Conservation (phyloP, 2,113 vertebrate genomes). For the Tenebrosternarchus preto region DNA sequence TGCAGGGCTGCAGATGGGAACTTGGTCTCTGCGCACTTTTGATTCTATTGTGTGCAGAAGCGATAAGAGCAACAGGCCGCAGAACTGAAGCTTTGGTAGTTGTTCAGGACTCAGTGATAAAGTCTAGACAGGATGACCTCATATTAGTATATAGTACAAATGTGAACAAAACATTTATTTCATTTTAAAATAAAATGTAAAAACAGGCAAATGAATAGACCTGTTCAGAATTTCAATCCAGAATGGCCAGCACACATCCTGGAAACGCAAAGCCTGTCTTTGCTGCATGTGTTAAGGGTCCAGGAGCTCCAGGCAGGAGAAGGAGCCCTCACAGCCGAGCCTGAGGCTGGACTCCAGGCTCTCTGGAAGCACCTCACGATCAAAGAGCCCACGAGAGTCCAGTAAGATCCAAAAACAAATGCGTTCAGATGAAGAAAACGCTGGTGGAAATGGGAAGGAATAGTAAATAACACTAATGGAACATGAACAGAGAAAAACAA, state of each 20-base stretch:
- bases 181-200: no score
- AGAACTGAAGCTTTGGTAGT: background rate
- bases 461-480: background rate
- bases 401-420: no score
- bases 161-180: background rate
- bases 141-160: background rate
- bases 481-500: background rate
- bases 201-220: background rate
- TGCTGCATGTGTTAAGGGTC: no score
- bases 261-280: no score
- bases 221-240: background rate
- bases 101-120: background rate
- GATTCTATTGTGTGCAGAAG: background rate
- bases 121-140: background rate
- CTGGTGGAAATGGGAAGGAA: no score
- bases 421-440: no score
- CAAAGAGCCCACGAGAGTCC: no score
- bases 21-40: slow-evolving; percentile 19
- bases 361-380: no score
- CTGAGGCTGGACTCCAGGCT: no score
- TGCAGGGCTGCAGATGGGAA: background rate
- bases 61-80: background rate
- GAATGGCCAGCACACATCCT: no score
- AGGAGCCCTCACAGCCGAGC: no score
- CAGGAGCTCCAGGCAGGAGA: no score